Conservation (phyloP, 2,113 vertebrate genomes). For the Ochotona princeps region DNA sequence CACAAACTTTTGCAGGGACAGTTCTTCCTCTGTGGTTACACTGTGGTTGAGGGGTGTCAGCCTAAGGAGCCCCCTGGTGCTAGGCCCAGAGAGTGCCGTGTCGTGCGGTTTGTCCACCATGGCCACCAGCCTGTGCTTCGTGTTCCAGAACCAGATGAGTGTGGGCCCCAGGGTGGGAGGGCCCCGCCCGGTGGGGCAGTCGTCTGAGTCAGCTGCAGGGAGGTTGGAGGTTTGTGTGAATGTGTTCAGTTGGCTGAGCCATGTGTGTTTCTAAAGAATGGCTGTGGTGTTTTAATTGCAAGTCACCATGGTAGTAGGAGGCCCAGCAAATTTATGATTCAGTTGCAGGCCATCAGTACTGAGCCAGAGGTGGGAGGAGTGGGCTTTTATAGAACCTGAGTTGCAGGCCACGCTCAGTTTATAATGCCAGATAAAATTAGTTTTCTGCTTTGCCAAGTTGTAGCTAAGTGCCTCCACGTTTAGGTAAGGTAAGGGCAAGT, state of each 20-base stretch:
- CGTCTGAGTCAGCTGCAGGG: neutral
- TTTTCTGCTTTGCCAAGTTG: constrained; percentile 60
- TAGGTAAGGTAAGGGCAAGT: constrained; percentile 22
- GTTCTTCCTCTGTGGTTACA: neutral
- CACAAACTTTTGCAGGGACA: neutral
- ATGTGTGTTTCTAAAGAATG: neutral
- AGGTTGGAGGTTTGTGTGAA: neutral
- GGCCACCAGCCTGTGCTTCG: rapidly evolving
- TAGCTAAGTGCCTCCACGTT: constrained; percentile 35
- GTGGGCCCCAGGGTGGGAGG: neutral
- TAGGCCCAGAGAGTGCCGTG: neutral
- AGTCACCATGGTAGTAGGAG: neutral
- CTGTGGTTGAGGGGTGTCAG: neutral
- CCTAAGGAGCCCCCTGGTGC: neutral
- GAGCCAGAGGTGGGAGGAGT: constrained; percentile 22
- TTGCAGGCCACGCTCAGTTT: neutral
- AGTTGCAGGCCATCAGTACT: neutral
- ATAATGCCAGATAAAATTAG: neutral
- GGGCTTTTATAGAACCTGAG: neutral
- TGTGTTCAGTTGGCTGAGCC: neutral
- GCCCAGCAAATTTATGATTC: neutral
- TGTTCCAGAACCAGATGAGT: neutral
- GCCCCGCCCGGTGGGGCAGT: neutral
- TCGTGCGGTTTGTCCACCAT: neutral
- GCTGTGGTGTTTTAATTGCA: neutral